Conservation (phyloP, 2,888 invertebrate genomes). For the Sepiola atlantica region DNA sequence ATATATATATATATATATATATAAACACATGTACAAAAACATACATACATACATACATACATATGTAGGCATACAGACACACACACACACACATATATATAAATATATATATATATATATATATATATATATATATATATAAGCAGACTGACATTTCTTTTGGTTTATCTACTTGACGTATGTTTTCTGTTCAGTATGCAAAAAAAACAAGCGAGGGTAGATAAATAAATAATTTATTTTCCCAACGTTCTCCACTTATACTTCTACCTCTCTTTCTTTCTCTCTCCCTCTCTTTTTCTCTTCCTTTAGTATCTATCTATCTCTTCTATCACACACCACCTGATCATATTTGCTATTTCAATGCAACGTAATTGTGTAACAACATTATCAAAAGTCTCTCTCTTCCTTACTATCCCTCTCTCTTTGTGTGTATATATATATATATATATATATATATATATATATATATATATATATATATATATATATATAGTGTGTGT, state of each 20-base stretch:
- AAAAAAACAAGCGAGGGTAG: neutral
- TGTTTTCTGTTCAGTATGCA: neutral
- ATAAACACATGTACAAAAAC: no score
- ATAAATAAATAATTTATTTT: slow-evolving; percentile 32
- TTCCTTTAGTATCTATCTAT: neutral
- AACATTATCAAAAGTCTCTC: neutral
- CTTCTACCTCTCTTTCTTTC: neutral
- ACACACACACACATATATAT: no score
- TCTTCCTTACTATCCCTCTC: neutral
- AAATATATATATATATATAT: neutral
- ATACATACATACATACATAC: no score
- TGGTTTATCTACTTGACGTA: neutral
- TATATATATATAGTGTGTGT: no score
- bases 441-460: neutral
- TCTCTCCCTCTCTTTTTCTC: neutral
- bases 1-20: neutral
- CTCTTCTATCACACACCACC: neutral
- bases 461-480: neutral
- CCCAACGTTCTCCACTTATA: no score
- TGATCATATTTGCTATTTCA: neutral
- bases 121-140: neutral
- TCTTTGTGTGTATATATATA: neutral
- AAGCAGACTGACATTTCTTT: neutral
- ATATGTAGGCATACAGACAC: no score
- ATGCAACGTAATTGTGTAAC: no score